Conservation (phyloP, 1,140 invertebrate genomes). For the Bombus waltoni region DNA sequence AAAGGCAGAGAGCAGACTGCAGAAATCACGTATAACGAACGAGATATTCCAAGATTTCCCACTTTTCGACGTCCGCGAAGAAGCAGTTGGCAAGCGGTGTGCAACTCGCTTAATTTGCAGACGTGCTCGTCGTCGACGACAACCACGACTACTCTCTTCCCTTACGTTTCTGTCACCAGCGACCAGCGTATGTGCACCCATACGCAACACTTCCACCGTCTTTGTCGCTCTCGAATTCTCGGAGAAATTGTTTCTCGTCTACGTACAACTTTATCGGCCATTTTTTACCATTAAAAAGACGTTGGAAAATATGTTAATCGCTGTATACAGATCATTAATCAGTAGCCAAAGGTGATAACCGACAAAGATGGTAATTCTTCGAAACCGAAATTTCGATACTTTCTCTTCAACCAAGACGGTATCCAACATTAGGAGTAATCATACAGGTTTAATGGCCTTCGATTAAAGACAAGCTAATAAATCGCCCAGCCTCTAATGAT, state of each 20-base stretch:
- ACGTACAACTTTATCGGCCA: not conserved
- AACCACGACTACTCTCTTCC: not conserved
- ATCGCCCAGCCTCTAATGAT: slow-evolving; percentile 13
- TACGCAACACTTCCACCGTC: too few relatives aligned
- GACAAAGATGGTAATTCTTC: not conserved
- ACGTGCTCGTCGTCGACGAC: slow-evolving; percentile 27
- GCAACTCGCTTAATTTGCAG: slow-evolving; percentile 44
- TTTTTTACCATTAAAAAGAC: not conserved
- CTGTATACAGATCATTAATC: not conserved
- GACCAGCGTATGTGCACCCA: not conserved
- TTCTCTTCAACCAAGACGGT: not conserved
- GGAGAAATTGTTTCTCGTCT: not conserved
- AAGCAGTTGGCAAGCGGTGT: slow-evolving; percentile 43
- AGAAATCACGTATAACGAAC: slow-evolving; percentile 52
- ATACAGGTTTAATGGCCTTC: not conserved
- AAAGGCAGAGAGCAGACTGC: slow-evolving; percentile 1
- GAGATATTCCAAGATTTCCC: slow-evolving; percentile 53
- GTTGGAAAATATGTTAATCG: not conserved
- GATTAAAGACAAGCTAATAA: slow-evolving; percentile 16
- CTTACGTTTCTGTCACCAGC: not conserved
- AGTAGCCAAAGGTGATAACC: not conserved
- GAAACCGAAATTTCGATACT: not conserved
- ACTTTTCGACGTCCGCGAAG: slow-evolving; percentile 42
- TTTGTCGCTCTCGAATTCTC: not conserved
- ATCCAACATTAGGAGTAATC: not conserved